phyloP scores from a whole-genome alignment of 2,113 vertebrate species.

The Sialia sialis region DNA sequence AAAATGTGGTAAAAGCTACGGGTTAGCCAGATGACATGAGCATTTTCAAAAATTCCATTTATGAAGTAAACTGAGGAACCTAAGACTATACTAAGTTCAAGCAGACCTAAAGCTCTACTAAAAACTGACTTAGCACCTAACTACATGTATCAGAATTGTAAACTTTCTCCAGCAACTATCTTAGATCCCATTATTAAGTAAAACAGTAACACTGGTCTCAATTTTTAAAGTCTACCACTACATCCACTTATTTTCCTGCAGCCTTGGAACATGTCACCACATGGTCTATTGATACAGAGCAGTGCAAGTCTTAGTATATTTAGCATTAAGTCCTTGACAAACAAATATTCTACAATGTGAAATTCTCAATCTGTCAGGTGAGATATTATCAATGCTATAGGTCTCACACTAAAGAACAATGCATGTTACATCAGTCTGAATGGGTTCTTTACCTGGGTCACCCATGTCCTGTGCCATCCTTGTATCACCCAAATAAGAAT shows the following conservation, averaged over 20 bases:
- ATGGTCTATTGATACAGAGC: neutral
- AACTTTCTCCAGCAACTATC: neutral
- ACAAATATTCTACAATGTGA: neutral
- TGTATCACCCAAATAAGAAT: neutral
- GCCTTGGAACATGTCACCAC: neutral
- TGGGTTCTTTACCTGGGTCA: neutral
- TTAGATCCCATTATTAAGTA: neutral
- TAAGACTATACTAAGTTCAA: neutral
- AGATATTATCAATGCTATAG: neutral
- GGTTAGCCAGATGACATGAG: fast-evolving
- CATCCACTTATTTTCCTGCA: neutral
- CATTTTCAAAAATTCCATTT: neutral
- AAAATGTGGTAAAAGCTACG: neutral
- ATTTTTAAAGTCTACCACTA: neutral
- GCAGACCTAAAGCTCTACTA: neutral
- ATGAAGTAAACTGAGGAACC: neutral
- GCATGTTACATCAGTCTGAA: neutral
- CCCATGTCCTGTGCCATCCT: neutral
- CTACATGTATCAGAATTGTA: neutral
- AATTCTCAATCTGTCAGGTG: neutral
- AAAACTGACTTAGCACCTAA: neutral
- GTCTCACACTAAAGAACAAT: fast-evolving
- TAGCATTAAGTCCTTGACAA: neutral
- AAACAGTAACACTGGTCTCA: neutral
- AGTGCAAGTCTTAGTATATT: neutral